These are phyloP conservation scores for Falco biarmicus DNA, from an alignment of 2,797 vertebrate species.

Conservation along the genomic window DNA sequence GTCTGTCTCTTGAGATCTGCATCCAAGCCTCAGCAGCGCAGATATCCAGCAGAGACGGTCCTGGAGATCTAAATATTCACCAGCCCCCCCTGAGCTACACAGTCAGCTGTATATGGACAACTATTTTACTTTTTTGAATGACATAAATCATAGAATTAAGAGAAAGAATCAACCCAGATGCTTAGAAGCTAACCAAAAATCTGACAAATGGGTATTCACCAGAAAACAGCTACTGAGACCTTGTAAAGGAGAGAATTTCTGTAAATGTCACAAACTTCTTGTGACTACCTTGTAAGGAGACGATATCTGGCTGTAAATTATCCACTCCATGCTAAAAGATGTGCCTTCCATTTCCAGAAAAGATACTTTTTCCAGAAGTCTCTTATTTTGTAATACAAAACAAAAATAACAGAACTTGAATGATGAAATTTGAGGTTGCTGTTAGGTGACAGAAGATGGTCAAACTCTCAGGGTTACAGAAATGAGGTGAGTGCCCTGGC, in stretches of 20 bases:
- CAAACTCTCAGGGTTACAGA: not conserved
- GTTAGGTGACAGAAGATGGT: not conserved
- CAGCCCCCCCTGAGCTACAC: not conserved
- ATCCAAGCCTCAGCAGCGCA: not conserved
- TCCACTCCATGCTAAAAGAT: not conserved
- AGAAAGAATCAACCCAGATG: not conserved
- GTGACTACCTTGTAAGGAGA: not conserved
- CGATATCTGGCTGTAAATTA: not conserved
- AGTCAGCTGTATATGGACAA: too few relatives aligned
- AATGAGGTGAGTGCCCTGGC: not conserved
- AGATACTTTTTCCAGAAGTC: not conserved
- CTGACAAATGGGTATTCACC: not conserved
- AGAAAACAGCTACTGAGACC: not conserved
- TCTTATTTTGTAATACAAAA: not conserved
- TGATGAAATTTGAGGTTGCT: not conserved
- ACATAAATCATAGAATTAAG: not conserved
- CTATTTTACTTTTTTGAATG: not conserved
- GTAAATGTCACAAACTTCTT: not conserved
- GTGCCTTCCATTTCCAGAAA: not conserved
- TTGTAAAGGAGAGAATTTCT: not conserved
- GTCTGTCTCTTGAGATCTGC: rapidly evolving
- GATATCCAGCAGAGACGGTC: not conserved
- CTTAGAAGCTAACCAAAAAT: not conserved
- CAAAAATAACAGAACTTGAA: not conserved
- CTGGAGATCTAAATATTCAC: not conserved